These are phyloP conservation scores for Dendrocincla fuliginosa DNA, from an alignment of 2,797 vertebrate species.

Conservation along the genomic window DNA sequence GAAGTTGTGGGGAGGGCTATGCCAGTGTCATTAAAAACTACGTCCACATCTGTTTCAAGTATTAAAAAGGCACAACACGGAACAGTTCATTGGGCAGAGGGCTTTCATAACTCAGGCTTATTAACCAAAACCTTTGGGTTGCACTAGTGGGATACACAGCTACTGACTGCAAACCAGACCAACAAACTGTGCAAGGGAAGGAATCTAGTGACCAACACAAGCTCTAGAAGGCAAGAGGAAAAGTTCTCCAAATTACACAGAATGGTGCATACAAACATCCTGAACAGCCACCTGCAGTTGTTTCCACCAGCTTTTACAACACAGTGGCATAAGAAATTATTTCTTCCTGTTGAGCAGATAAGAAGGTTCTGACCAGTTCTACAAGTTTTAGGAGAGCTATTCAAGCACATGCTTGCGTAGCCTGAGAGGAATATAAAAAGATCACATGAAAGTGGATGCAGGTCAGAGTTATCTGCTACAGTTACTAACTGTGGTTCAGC, in stretches of 20 bases:
- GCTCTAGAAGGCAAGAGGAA: conserved; percentile 17
- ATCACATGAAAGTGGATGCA: neutral
- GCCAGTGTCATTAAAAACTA: neutral
- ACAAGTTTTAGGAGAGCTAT: neutral
- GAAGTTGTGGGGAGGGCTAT: neutral
- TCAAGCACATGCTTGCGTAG: neutral
- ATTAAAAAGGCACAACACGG: neutral
- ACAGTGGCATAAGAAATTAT: neutral
- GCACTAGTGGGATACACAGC: conserved; percentile 5
- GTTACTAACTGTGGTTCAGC: neutral
- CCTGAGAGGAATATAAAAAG: neutral
- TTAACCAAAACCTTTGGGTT: neutral
- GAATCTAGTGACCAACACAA: conserved; percentile 26
- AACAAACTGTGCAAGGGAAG: conserved; percentile 16
- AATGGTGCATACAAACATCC: conserved; percentile 10
- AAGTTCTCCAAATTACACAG: neutral
- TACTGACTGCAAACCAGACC: conserved; percentile 39
- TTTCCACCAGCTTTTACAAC: neutral
- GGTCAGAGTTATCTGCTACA: neutral
- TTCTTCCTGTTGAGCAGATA: neutral
- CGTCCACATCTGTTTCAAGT: conserved; percentile 11
- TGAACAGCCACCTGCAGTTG: neutral
- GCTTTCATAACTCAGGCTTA: neutral
- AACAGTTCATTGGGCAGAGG: neutral
- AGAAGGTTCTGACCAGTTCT: neutral